These are phyloP conservation scores for Conger conger DNA, from an alignment of 2,113 vertebrate species.

Conservation along the genomic window DNA sequence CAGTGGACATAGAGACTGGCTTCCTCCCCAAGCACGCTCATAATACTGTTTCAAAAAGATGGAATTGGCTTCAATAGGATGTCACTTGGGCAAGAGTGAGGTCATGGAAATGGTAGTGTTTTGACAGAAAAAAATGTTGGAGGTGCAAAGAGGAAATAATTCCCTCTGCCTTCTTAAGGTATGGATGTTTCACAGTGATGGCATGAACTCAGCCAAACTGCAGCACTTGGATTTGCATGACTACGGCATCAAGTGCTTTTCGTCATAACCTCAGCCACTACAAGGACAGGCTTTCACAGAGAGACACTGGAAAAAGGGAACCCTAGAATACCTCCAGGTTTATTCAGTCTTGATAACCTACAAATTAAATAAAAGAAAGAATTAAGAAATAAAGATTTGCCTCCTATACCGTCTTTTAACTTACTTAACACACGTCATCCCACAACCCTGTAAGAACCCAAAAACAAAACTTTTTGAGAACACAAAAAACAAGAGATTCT, in stretches of 20 bases:
- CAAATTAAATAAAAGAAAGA: no score
- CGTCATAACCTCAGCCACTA: conserved; percentile 27
- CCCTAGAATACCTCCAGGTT: neutral
- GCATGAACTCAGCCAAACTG: neutral
- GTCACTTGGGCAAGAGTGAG: neutral
- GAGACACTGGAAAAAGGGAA: conserved; percentile 18
- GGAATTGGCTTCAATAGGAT: neutral
- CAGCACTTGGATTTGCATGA: neutral
- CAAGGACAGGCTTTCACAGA: conserved; percentile 27
- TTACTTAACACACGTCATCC: conserved; percentile 42
- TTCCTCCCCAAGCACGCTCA: neutral
- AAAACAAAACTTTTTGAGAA: neutral
- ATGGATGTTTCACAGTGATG: conserved; percentile 19
- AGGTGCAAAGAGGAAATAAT: neutral
- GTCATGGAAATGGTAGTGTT: neutral
- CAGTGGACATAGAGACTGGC: no score
- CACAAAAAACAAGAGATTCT: neutral
- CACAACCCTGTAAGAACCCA: conserved; percentile 45
- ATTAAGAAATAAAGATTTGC: conserved; percentile 55
- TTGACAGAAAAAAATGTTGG: neutral
- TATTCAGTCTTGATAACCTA: neutral
- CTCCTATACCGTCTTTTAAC: conserved; percentile 44
- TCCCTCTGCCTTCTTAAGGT: conserved; percentile 5
- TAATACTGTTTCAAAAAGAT: conserved; percentile 15
- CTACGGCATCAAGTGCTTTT: neutral